phyloP scores from a whole-genome alignment of 2,888 invertebrate species.

The Hirtodrosophila alboralis region DNA sequence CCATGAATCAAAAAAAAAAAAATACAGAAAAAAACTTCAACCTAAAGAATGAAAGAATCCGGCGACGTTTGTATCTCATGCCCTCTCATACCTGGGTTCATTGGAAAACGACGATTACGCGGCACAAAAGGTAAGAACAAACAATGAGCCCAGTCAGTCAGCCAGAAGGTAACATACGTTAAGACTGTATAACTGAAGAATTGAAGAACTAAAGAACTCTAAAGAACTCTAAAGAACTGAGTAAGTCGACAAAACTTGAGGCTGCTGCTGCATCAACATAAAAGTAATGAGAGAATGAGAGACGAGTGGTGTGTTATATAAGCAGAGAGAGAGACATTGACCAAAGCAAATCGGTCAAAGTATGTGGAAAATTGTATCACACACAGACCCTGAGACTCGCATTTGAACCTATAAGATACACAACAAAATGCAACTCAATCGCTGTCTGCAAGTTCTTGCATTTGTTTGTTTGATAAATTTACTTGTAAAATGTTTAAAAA shows the following conservation, averaged over 20 bases:
- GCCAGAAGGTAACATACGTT: conserved; percentile 26
- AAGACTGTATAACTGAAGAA: conserved; percentile 17
- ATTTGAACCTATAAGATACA: conserved; percentile 4
- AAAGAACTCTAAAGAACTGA: conserved; percentile 7
- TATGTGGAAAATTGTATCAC: conserved; percentile 72
- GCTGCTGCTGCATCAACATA: conserved; percentile 41
- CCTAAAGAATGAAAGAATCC: conserved; percentile 60
- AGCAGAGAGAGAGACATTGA: conserved; percentile 58
- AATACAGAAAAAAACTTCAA: conserved; percentile 21
- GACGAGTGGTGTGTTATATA: conserved; percentile 62
- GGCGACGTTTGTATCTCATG: conserved; percentile 72
- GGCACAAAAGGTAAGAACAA: conserved; percentile 74
- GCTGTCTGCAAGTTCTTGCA: conserved; percentile 51
- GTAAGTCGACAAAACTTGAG: conserved; percentile 54
- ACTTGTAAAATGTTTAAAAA: conserved; percentile 72
- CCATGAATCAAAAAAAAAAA: conserved; percentile 66
- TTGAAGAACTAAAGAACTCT: too few relatives aligned
- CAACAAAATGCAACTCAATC: conserved; percentile 55
- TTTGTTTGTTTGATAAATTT: conserved; percentile 74
- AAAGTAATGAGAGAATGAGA: conserved; percentile 40
- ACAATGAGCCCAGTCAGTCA: conserved; percentile 53
- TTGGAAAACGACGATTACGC: conserved; percentile 78
- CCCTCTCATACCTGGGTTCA: conserved; percentile 67
- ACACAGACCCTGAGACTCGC: conserved; percentile 9
- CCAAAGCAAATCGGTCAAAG: conserved; percentile 62